Percentiles rank a stretch among this genome's conserved stretches.
Conservation (phyloP, 1,140 invertebrate species). For the Contarinia nasturtii region DNA sequence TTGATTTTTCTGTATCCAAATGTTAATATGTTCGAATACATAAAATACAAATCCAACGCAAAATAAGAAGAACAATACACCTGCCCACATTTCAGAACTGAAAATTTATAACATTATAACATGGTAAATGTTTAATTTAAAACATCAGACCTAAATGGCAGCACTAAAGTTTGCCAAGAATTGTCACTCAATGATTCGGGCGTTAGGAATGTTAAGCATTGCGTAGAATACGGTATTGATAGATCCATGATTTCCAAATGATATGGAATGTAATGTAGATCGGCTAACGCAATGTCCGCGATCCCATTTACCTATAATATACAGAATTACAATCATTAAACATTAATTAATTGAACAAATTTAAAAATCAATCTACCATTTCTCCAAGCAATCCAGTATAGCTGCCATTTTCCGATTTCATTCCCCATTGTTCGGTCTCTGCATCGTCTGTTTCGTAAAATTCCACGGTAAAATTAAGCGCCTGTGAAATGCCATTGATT, state of each 20-base stretch:
- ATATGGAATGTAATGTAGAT: constrained; percentile 50
- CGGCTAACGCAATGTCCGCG: constrained; percentile 55
- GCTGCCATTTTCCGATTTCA: constrained; percentile 31
- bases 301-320: constrained; percentile 23
- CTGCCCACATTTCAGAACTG: constrained; percentile 17
- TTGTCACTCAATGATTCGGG: constrained; percentile 57
- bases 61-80: constrained; percentile 17
- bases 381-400: constrained; percentile 51
- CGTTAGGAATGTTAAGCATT: constrained; percentile 66
- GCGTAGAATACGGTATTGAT: constrained; percentile 54
- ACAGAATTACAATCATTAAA: too few species aligned
- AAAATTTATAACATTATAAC: neutral
- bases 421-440: constrained; percentile 42
- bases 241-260: constrained; percentile 50
- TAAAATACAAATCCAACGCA: constrained; percentile 16
- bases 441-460: constrained; percentile 40
- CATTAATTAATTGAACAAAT: too few species aligned
- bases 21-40: constrained; percentile 7
- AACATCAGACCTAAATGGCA: constrained; percentile 45
- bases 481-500: constrained; percentile 38
- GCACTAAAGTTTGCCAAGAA: constrained; percentile 61
- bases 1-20: neutral
- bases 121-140: neutral
- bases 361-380: constrained; percentile 26
- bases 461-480: constrained; percentile 44